phyloP scores from a whole-genome alignment of 2,797 vertebrate genomes.

The Poecile montanus region DNA sequence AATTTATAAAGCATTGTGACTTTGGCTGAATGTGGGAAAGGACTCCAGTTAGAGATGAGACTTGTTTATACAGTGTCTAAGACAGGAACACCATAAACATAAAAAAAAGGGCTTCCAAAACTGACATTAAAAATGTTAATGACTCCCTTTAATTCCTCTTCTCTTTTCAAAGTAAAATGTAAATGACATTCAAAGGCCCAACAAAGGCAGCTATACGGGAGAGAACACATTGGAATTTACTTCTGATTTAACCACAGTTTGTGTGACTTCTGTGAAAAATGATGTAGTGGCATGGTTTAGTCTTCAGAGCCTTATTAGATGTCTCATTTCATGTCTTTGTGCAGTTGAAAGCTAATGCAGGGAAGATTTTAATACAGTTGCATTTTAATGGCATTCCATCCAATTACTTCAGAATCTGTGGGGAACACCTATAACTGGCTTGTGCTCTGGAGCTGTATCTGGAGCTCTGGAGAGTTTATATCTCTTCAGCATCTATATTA shows the following conservation, averaged over 20 bases:
- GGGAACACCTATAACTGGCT: neutral
- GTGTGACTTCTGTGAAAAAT: neutral
- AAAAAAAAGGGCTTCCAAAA: neutral
- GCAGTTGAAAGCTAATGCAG: neutral
- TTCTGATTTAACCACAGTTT: neutral
- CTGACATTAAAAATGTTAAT: neutral
- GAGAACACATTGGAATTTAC: neutral
- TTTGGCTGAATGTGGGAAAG: neutral
- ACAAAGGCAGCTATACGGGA: neutral
- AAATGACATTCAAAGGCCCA: neutral
- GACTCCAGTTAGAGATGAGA: neutral
- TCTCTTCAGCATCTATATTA: slow-evolving; percentile 36
- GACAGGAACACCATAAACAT: neutral
- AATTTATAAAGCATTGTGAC: neutral
- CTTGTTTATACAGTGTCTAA: neutral
- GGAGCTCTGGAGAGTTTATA: too few relatives aligned
- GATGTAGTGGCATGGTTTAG: neutral
- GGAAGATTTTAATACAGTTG: neutral
- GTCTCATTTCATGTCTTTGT: neutral
- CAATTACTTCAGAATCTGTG: neutral
- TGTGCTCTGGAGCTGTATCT: slow-evolving; percentile 1
- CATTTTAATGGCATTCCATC: neutral
- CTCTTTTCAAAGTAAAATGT: neutral
- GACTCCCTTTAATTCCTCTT: neutral
- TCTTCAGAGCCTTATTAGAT: neutral